Evolutionary conservation across 2,797 vertebrate species (phyloP).

Genomic region (Thunnus albacares): DNA sequence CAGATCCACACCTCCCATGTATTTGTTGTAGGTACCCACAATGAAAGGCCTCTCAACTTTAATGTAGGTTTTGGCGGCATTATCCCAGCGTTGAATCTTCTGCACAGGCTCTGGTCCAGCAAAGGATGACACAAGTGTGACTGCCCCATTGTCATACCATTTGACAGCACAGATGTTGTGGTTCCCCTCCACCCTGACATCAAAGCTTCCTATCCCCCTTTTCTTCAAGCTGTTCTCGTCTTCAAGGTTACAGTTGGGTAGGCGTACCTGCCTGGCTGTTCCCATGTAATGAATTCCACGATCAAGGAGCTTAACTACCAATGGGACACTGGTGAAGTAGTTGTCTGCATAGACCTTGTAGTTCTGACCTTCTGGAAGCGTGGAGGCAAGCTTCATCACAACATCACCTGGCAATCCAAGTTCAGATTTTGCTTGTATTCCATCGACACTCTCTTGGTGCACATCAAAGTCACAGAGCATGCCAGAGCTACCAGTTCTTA

Average conservation of each 20-base stretch:
- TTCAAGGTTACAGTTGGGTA: conserved; percentile 10
- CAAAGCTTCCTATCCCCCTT: background rate
- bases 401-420: conserved; percentile 17
- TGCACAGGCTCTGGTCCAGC: background rate
- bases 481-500: conserved; percentile 1
- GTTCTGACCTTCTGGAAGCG: background rate
- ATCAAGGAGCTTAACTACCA: background rate
- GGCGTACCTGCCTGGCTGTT: background rate
- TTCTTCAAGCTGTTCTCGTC: conserved; percentile 5
- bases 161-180: conserved; percentile 8
- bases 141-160: background rate
- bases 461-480: conserved; percentile 7
- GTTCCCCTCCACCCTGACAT: background rate
- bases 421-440: background rate
- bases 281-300: background rate
- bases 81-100: background rate
- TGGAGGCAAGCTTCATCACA: conserved; percentile 14
- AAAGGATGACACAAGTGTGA: background rate
- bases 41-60: background rate
- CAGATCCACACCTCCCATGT: no score
- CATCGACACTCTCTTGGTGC: background rate
- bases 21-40: no score
- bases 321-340: background rate
- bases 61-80: background rate
- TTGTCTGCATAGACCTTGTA: no score